phyloP scores from a whole-genome alignment of 2,888 invertebrate species.

The Ischnura elegans region DNA sequence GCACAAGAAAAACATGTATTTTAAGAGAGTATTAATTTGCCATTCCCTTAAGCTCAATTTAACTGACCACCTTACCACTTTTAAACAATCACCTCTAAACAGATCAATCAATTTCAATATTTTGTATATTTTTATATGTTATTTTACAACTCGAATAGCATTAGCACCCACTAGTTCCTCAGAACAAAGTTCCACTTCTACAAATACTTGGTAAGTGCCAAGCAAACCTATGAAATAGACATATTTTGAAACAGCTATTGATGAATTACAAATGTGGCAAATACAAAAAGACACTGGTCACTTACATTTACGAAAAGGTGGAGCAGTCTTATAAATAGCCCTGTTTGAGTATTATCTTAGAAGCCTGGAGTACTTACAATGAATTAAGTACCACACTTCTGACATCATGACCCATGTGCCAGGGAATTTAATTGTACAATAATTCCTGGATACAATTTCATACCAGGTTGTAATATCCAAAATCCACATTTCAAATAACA shows the following conservation, averaged over 20 bases:
- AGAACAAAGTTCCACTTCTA: neutral
- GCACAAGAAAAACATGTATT: neutral
- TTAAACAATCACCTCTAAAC: neutral
- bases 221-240: slow-evolving; percentile 33
- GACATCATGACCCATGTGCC: neutral
- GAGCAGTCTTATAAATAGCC: slow-evolving; percentile 46
- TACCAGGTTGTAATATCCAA: neutral
- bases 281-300: slow-evolving; percentile 32
- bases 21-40: neutral
- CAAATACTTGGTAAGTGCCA: neutral
- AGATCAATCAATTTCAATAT: neutral
- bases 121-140: neutral
- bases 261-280: slow-evolving; percentile 17
- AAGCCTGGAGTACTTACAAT: neutral
- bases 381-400: neutral
- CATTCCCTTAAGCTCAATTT: neutral
- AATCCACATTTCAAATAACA: neutral
- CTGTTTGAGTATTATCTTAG: slow-evolving; percentile 1
- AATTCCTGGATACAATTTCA: neutral
- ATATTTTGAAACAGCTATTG: neutral
- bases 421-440: neutral
- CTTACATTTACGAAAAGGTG: slow-evolving; percentile 44
- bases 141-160: neutral
- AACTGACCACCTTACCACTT: neutral
- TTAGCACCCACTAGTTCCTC: neutral